These are phyloP conservation scores for Neostethus bicornis DNA, from an alignment of 2,797 vertebrate genomes.

Conservation along the genomic window DNA sequence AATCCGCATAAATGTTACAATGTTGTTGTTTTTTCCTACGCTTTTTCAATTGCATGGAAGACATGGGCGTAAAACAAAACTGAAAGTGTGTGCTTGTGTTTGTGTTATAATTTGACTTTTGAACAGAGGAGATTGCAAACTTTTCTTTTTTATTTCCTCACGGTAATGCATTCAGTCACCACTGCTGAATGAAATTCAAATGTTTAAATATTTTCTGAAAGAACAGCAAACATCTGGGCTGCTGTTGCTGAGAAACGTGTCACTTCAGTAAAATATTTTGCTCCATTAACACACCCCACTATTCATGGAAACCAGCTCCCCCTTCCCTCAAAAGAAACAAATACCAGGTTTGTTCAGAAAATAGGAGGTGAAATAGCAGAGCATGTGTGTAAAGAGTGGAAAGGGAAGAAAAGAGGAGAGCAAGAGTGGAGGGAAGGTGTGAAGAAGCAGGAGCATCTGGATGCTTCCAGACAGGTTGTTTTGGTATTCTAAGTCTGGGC, in stretches of 20 bases:
- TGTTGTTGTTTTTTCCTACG: slow-evolving; percentile 19
- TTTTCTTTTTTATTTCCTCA: slow-evolving; percentile 47
- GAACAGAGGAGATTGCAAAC: slow-evolving; percentile 41
- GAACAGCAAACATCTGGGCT: slow-evolving; percentile 61
- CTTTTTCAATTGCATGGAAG: slow-evolving; percentile 43
- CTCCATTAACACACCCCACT: slow-evolving; percentile 29
- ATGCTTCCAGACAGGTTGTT: slow-evolving; percentile 70
- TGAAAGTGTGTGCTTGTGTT: slow-evolving; percentile 6
- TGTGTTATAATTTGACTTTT: slow-evolving; percentile 17
- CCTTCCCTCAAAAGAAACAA: slow-evolving; percentile 50
- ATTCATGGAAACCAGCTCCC: slow-evolving; percentile 41
- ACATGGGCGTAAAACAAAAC: slow-evolving; percentile 43
- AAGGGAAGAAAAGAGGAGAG: slow-evolving; percentile 36
- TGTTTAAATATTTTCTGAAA: slow-evolving; percentile 54
- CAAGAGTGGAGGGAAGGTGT: slow-evolving; percentile 38
- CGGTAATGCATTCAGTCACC: slow-evolving; percentile 55
- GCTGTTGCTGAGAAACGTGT: slow-evolving; percentile 40
- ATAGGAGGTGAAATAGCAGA: slow-evolving; percentile 38
- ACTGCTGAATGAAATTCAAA: slow-evolving; percentile 60
- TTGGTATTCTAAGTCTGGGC: slow-evolving; percentile 68
- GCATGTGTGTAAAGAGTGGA: slow-evolving; percentile 48
- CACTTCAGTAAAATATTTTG: slow-evolving; percentile 41
- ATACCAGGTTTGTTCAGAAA: slow-evolving; percentile 61
- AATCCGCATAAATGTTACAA: slow-evolving; percentile 54
- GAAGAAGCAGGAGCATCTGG: slow-evolving; percentile 62